phyloP scores from a whole-genome alignment of 2,113 vertebrate species.

The Dunckerocampus dactyliophorus region DNA sequence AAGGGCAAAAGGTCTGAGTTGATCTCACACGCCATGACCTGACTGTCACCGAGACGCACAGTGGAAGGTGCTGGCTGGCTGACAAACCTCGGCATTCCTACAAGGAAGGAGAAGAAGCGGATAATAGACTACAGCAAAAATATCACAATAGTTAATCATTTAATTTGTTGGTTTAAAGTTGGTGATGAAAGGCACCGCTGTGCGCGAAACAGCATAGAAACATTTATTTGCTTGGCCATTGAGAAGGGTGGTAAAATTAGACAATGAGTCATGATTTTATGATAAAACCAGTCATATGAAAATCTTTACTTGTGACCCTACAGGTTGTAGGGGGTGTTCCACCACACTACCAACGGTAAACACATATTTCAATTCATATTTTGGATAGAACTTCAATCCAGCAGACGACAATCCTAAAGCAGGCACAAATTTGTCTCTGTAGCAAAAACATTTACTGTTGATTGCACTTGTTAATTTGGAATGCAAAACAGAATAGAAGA shows the following conservation, averaged over 20 bases:
- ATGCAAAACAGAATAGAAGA: constrained; percentile 23
- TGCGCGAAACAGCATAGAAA: not conserved
- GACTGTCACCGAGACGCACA: constrained; percentile 72
- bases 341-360: not conserved
- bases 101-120: not conserved
- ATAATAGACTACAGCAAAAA: not conserved
- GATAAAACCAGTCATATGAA: no score
- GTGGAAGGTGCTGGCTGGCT: constrained; percentile 79
- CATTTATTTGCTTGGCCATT: not conserved
- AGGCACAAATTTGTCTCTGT: not conserved
- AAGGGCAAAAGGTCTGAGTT: constrained; percentile 81
- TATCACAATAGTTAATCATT: not conserved
- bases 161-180: not conserved
- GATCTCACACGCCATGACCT: constrained; percentile 84
- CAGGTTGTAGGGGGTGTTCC: not conserved
- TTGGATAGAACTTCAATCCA: constrained; percentile 5
- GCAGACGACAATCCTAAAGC: not conserved
- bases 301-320: no score
- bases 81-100: constrained; percentile 86
- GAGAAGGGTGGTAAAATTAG: not conserved
- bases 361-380: constrained; percentile 25
- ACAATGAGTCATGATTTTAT: no score
- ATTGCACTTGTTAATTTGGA: constrained; percentile 11
- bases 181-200: not conserved
- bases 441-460: not conserved